phyloP scores from a whole-genome alignment of 2,797 vertebrate genomes.

The Acanthiza pusilla region DNA sequence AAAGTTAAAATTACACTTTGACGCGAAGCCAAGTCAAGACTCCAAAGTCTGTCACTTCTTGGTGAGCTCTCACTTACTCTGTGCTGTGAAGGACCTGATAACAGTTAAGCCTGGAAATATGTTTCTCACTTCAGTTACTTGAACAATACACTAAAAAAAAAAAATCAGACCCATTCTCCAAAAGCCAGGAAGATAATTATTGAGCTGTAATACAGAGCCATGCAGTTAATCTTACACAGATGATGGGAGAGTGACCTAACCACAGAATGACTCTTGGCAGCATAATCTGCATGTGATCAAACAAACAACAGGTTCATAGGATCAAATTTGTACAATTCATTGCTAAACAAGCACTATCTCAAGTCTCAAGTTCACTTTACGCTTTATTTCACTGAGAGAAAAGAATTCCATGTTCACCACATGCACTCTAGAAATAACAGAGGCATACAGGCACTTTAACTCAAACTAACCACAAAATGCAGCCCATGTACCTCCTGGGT shows the following conservation, averaged over 20 bases:
- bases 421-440: not conserved
- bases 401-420: not conserved
- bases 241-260: not conserved
- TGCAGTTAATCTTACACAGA: not conserved
- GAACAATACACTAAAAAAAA: not conserved
- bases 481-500: not conserved
- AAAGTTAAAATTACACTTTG: slow-evolving; percentile 27
- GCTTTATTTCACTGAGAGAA: not conserved
- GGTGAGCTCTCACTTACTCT: not conserved
- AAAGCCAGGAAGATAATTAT: not conserved
- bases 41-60: not conserved
- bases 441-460: not conserved
- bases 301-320: not conserved
- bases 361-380: slow-evolving; percentile 9
- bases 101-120: not conserved
- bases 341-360: not conserved
- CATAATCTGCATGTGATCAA: not conserved
- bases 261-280: not conserved
- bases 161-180: not conserved
- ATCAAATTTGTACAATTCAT: not conserved
- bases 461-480: not conserved
- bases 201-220: not conserved
- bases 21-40: not conserved
- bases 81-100: not conserved
- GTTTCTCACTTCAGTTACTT: not conserved